Percentiles rank a stretch among this genome's conserved stretches.
These are phyloP conservation scores for Anseranas semipalmata DNA, from an alignment of 2,113 vertebrate genomes.

Conservation along the genomic window DNA sequence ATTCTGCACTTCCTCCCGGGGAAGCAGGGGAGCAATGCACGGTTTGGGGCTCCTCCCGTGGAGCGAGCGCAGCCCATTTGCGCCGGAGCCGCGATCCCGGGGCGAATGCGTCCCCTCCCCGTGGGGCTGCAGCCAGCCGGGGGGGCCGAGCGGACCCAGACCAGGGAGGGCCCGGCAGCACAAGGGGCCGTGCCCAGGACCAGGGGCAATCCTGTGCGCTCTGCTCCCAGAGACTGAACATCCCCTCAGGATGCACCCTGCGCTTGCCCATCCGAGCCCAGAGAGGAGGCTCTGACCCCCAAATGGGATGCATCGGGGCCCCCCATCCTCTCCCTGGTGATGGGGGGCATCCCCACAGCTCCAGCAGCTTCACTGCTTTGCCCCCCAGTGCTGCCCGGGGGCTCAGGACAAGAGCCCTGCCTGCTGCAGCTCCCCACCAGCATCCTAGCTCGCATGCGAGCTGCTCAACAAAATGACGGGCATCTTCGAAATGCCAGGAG, in stretches of 20 bases:
- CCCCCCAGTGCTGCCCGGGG: too few relatives aligned
- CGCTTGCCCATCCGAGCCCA: too few relatives aligned
- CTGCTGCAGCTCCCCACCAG: neutral
- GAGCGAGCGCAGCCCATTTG: neutral
- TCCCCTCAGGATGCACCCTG: neutral
- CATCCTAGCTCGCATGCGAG: fast-evolving
- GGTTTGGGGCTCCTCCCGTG: neutral
- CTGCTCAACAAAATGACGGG: neutral
- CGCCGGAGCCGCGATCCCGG: fast-evolving
- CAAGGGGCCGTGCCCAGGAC: neutral
- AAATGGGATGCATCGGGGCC: too few relatives aligned
- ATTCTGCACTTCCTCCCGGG: neutral
- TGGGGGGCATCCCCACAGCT: too few relatives aligned
- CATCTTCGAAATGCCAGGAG: neutral
- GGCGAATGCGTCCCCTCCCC: too few relatives aligned
- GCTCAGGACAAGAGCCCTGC: fast-evolving
- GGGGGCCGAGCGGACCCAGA: neutral
- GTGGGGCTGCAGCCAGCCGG: fast-evolving
- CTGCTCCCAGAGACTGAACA: neutral
- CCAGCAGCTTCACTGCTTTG: too few relatives aligned
- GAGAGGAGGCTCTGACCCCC: too few relatives aligned
- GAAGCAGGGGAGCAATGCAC: fast-evolving
- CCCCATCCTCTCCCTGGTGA: too few relatives aligned
- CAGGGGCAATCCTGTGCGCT: fast-evolving
- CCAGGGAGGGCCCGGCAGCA: too few relatives aligned